These are phyloP conservation scores for Scelioninae gen. 1 DNA, from an alignment of 2,888 invertebrate species.

Conservation along the genomic window DNA sequence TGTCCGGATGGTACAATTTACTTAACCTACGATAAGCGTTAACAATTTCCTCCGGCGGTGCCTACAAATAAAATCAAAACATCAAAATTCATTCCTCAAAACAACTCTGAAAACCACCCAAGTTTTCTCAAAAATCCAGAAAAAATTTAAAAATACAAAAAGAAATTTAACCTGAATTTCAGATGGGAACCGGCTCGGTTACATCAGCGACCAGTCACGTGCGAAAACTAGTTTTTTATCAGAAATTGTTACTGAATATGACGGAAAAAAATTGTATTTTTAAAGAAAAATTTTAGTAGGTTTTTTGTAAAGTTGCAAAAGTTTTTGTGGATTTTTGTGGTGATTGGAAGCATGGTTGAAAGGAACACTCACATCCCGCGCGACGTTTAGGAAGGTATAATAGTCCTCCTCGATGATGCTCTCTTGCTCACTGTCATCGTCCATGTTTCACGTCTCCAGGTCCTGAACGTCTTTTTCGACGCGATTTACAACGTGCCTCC, in stretches of 20 bases:
- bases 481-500: no score
- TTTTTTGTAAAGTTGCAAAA: background rate
- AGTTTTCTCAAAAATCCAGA: background rate
- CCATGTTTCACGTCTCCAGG: no score
- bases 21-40: slow-evolving; percentile 96
- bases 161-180: no score
- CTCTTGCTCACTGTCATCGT: slow-evolving; percentile 89
- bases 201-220: slow-evolving; percentile 77
- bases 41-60: slow-evolving; percentile 95
- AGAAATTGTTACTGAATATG: no score
- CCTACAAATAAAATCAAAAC: slow-evolving; percentile 87
- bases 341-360: background rate
- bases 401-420: slow-evolving; percentile 91
- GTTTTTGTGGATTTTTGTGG: background rate
- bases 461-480: no score
- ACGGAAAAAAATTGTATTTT: no score
- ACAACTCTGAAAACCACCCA: background rate
- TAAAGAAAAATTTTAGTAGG: background rate
- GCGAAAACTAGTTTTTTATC: slow-evolving; percentile 23
- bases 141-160: background rate
- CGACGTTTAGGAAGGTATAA: slow-evolving; percentile 94
- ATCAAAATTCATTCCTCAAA: background rate
- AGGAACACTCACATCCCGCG: slow-evolving; percentile 89
- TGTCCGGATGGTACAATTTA: slow-evolving; percentile 98
- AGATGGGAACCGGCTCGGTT: slow-evolving; percentile 25